Conservation (phyloP, 2,888 invertebrate genomes). For the Cheilosia urbana region DNA sequence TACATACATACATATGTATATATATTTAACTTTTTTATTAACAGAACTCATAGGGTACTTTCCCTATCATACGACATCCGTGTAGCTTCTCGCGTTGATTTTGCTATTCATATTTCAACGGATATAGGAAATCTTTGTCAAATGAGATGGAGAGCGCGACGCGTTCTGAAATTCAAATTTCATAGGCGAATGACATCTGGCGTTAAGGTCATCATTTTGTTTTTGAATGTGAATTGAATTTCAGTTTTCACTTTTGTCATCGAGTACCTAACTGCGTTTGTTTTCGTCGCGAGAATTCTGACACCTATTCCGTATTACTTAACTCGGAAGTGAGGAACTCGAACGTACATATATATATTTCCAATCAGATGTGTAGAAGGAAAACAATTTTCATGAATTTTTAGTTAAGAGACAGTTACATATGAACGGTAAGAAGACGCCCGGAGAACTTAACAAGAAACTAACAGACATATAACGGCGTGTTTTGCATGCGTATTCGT, state of each 20-base stretch:
- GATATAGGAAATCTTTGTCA: conserved; percentile 8
- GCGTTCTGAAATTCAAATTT: conserved; percentile 5
- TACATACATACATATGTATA: too few species aligned
- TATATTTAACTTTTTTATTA: too few species aligned
- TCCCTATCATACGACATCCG: neutral
- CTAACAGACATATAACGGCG: conserved; percentile 56
- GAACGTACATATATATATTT: neutral
- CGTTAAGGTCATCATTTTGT: neutral
- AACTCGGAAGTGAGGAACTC: conserved; percentile 6
- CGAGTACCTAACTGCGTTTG: neutral
- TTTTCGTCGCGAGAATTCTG: conserved; percentile 16
- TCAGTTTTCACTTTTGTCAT: conserved; percentile 1
- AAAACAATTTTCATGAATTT: conserved; percentile 7
- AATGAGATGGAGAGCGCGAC: conserved; percentile 2
- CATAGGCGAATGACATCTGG: conserved; percentile 29
- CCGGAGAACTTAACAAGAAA: conserved; percentile 45
- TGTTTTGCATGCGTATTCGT: conserved; percentile 64
- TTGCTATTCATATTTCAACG: neutral
- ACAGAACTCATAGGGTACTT: neutral
- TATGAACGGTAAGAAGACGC: conserved; percentile 54
- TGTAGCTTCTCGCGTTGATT: neutral
- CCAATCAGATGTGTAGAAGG: conserved; percentile 30
- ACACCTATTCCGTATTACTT: conserved; percentile 3
- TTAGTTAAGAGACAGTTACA: neutral
- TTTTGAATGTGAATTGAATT: conserved; percentile 26